Evolutionary conservation across 1,140 invertebrate genomes (phyloP).

Genomic region (Nilaparvata lugens): DNA sequence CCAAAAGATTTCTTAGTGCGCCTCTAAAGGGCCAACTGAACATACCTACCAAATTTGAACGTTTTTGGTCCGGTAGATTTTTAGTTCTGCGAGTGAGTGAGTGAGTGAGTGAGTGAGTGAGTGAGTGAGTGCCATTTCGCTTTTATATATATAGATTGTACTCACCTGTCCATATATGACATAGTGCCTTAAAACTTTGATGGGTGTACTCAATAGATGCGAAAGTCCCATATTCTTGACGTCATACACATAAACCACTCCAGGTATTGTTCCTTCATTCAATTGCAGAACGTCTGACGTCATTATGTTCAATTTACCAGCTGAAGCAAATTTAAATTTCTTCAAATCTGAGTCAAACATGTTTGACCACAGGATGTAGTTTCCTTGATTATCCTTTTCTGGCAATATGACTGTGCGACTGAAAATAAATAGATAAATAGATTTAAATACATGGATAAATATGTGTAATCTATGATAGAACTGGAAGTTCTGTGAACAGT

Average conservation of each 20-base stretch:
- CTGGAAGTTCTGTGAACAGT: no score
- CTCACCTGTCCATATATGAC: neutral
- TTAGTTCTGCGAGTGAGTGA: no score
- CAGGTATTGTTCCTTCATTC: conserved; percentile 12
- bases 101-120: no score
- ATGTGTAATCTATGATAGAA: no score
- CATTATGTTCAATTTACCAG: conserved; percentile 14
- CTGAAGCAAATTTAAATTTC: conserved; percentile 10
- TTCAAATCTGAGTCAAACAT: conserved; percentile 8
- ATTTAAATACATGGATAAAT: no score
- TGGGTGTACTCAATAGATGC: conserved; percentile 9
- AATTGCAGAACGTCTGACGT: conserved; percentile 12
- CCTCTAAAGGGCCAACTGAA: no score
- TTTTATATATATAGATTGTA: no score
- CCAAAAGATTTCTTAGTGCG: no score
- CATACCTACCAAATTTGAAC: no score
- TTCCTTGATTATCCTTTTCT: conserved; percentile 6
- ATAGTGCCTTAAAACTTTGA: neutral
- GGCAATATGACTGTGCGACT: conserved; percentile 12
- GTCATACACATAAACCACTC: conserved; percentile 14
- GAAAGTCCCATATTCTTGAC: conserved; percentile 12
- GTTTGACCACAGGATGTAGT: conserved; percentile 9
- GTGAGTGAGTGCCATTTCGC: no score
- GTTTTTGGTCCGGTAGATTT: no score
- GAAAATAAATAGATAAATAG: neutral